phyloP scores from a whole-genome alignment of 64 coral and sea anemone genomes.

The Trachythela sp. region DNA sequence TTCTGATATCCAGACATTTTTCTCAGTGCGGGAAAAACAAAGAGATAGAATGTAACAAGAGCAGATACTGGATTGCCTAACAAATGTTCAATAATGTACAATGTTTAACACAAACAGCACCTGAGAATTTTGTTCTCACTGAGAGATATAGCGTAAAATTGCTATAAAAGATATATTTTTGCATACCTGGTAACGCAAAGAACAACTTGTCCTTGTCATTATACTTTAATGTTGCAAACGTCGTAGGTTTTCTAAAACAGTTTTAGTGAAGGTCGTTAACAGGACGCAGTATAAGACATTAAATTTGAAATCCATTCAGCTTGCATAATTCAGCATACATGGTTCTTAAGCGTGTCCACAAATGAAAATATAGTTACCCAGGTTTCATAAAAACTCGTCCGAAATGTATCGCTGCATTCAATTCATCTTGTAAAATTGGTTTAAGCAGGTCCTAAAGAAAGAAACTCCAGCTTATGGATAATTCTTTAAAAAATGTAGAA shows the following conservation, averaged over 20 bases:
- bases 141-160: too few relatives aligned
- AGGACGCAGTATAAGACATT: background rate
- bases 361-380: conserved; percentile 33
- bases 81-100: background rate
- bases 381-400: conserved; percentile 98
- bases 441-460: conserved; percentile 70
- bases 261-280: background rate
- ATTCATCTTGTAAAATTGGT: conserved; percentile 69
- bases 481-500: too few relatives aligned
- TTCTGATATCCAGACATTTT: conserved; percentile 67
- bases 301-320: background rate
- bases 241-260: conserved; percentile 71
- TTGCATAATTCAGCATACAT: too few relatives aligned
- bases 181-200: conserved; percentile 88
- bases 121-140: background rate
- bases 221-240: conserved; percentile 65
- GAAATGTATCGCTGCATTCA: conserved; percentile 83
- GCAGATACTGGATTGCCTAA: conserved; percentile 95
- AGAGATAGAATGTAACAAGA: conserved; percentile 89
- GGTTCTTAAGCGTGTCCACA: background rate
- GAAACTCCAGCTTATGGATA: background rate
- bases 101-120: background rate
- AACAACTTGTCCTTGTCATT: conserved; percentile 63
- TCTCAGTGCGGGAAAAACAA: conserved; percentile 73
- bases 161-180: too few relatives aligned